A percentile compares a stretch with the other conserved stretches of the same genome.
phyloP scores from a whole-genome alignment of 2,113 vertebrate species.

The Diadophis punctatus region DNA sequence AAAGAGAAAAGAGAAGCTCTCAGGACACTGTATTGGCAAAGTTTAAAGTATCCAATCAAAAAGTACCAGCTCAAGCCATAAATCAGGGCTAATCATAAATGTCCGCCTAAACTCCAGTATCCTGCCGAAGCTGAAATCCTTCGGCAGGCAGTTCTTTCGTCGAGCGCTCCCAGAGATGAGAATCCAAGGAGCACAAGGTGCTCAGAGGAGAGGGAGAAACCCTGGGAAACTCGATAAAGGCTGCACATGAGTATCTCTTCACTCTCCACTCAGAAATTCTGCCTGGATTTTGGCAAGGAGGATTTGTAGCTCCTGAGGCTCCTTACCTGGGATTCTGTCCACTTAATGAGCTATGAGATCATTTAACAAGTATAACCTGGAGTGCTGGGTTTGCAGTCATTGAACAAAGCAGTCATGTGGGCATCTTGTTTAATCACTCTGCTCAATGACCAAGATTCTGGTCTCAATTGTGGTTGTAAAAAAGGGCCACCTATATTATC shows the following conservation, averaged over 20 bases:
- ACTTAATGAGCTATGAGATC: not conserved
- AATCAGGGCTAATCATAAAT: not conserved
- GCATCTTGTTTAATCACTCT: not conserved
- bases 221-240: not conserved
- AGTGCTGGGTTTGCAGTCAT: not conserved
- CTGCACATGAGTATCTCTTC: not conserved
- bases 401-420: not conserved
- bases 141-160: not conserved
- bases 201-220: not conserved
- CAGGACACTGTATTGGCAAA: not conserved
- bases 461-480: not conserved
- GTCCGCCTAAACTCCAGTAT: not conserved
- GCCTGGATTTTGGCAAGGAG: not conserved
- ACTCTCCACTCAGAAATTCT: not conserved
- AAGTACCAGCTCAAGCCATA: not conserved
- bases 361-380: not conserved
- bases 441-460: not conserved
- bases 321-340: not conserved
- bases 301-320: not conserved
- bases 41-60: not conserved
- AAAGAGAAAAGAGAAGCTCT: conserved; percentile 31
- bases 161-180: not conserved
- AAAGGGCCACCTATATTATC: not conserved
- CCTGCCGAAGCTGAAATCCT: not conserved
- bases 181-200: not conserved